Evolutionary conservation across 2,888 invertebrate genomes (phyloP).

Genomic region (Thumatha senex): DNA sequence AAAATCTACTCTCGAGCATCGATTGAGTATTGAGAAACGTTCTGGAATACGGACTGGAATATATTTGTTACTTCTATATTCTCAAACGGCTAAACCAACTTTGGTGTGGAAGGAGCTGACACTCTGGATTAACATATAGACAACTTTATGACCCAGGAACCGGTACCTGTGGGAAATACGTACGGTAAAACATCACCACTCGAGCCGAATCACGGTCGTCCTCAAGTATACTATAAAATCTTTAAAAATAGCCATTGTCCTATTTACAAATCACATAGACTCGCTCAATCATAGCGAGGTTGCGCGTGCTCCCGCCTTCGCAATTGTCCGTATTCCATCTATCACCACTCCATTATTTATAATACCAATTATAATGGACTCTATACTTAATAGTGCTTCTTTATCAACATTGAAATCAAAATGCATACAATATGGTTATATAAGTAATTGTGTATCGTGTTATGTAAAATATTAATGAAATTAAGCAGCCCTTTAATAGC

Average conservation of each 20-base stretch:
- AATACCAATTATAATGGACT: slow-evolving; percentile 47
- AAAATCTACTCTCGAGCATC: too few species aligned
- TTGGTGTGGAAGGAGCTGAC: too few species aligned
- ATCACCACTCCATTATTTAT: slow-evolving; percentile 59
- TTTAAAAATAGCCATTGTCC: not conserved
- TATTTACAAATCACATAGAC: slow-evolving; percentile 25
- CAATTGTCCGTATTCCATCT: slow-evolving; percentile 52
- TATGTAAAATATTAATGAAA: slow-evolving; percentile 4
- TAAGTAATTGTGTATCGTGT: not conserved
- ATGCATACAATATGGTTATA: slow-evolving; percentile 1
- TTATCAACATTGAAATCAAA: slow-evolving; percentile 22
- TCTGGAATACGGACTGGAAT: too few species aligned
- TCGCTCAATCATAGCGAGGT: slow-evolving; percentile 46
- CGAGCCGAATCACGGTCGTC: too few species aligned
- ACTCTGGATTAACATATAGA: too few species aligned
- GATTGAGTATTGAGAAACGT: too few species aligned
- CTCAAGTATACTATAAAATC: too few species aligned
- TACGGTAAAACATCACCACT: too few species aligned
- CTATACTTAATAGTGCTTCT: slow-evolving; percentile 32
- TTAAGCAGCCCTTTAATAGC: not conserved
- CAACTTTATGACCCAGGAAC: too few species aligned
- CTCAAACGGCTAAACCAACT: too few species aligned
- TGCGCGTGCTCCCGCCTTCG: slow-evolving; percentile 45
- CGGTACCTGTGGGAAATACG: too few species aligned
- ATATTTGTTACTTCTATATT: too few species aligned